Evolutionary conservation across 64 coral and sea anemone species (phyloP).

Genomic region (Montipora sp.): DNA sequence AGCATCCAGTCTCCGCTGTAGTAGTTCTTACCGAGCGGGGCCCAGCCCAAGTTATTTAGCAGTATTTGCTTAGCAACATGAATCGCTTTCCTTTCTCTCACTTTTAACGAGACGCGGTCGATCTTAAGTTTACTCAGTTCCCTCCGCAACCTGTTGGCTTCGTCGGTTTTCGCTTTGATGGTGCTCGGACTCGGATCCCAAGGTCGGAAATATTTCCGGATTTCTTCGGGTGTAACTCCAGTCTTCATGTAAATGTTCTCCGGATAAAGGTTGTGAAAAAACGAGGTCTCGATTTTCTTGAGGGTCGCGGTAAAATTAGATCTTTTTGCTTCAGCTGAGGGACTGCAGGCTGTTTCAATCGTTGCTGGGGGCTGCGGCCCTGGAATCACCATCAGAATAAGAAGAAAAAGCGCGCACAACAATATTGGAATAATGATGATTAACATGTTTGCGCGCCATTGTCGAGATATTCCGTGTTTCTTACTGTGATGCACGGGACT

Average conservation of each 20-base stretch:
- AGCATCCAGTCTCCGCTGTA: slow-evolving; percentile 65
- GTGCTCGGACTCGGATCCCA: slow-evolving; percentile 29
- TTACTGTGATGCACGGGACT: not conserved
- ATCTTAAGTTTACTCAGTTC: slow-evolving; percentile 52
- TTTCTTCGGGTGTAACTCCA: slow-evolving; percentile 47
- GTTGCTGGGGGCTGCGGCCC: not conserved
- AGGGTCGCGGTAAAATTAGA: not conserved
- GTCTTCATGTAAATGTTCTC: not conserved
- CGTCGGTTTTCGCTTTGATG: slow-evolving; percentile 36
- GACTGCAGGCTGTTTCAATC: not conserved
- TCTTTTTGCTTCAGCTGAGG: not conserved
- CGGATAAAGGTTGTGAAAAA: slow-evolving; percentile 11
- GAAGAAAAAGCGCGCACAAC: not conserved
- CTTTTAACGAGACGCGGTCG: not conserved
- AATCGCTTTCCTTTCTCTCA: slow-evolving; percentile 62
- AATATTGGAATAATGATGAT: slow-evolving; percentile 7
- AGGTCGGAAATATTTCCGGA: slow-evolving; percentile 43
- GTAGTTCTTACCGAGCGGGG: slow-evolving; percentile 33
- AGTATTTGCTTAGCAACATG: slow-evolving; percentile 50
- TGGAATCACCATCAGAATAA: not conserved
- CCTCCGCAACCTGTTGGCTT: slow-evolving; percentile 7
- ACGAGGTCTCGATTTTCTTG: slow-evolving; percentile 17
- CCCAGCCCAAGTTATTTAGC: slow-evolving; percentile 28
- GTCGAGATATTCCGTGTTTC: slow-evolving; percentile 8
- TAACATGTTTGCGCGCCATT: not conserved